phyloP scores from a whole-genome alignment of 2,797 vertebrate genomes.

The Acrossocheilus wenchowensis region DNA sequence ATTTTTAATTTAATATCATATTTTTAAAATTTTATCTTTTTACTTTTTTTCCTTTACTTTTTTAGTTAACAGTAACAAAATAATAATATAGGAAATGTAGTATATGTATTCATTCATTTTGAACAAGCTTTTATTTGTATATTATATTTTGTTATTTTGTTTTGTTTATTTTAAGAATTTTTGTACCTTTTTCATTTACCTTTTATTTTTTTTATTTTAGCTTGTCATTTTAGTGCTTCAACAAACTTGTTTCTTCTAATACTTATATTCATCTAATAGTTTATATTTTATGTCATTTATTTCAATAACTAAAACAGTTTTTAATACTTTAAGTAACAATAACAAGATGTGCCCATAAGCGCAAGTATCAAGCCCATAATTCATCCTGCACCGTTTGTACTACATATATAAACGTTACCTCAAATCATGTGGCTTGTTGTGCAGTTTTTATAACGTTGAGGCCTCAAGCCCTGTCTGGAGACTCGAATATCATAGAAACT shows the following conservation, averaged over 20 bases:
- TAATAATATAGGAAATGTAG: not conserved
- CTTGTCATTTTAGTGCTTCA: not conserved
- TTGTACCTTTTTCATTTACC: not conserved
- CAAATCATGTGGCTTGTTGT: not conserved
- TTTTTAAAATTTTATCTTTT: too few relatives aligned
- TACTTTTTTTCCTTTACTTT: too few relatives aligned
- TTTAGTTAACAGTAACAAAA: not conserved
- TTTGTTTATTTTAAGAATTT: not conserved
- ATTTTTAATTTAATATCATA: not conserved
- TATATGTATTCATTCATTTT: not conserved
- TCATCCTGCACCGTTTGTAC: not conserved
- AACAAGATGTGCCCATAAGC: not conserved
- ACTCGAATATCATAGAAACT: not conserved
- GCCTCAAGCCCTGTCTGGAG: not conserved
- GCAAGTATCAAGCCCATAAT: not conserved
- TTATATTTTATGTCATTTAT: not conserved
- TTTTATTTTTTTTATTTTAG: not conserved
- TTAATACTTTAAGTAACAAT: not conserved
- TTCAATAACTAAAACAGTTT: not conserved
- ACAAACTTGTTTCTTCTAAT: not conserved
- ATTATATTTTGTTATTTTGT: not conserved
- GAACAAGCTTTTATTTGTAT: not conserved
- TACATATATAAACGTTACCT: not conserved
- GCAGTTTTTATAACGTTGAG: not conserved
- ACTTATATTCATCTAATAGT: not conserved